Evolutionary conservation across 2,113 vertebrate genomes (phyloP).

Genomic region (Marmota flaviventris): DNA sequence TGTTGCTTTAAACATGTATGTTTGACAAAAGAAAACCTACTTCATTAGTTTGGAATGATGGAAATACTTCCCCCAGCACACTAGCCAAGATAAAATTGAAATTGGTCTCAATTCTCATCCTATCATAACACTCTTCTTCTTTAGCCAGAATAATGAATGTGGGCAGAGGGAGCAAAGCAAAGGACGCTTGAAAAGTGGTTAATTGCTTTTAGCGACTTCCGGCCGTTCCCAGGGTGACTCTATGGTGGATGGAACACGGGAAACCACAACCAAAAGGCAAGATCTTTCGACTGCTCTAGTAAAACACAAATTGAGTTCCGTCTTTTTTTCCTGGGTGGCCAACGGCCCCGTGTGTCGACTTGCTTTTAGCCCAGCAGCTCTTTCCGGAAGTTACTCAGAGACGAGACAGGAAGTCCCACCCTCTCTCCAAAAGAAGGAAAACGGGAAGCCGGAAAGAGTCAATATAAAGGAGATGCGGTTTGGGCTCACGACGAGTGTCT

Average conservation of each 20-base stretch:
- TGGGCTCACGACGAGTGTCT: rapidly evolving
- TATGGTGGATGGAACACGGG: neutral
- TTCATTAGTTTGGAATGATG: no score
- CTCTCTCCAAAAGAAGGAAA: neutral
- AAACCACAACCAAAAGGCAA: no score
- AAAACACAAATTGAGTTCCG: neutral
- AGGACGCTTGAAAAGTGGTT: no score
- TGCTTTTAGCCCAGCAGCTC: neutral
- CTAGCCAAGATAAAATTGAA: no score
- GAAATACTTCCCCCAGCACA: no score
- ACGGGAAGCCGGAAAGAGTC: constrained; percentile 62
- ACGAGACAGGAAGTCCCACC: constrained; percentile 69
- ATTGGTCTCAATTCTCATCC: no score
- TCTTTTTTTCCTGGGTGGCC: neutral
- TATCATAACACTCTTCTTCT: no score
- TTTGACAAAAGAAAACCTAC: no score
- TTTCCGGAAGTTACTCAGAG: constrained; percentile 36
- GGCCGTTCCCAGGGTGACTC: neutral
- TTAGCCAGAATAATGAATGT: no score
- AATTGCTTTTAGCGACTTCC: constrained; percentile 60
- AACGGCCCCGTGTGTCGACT: neutral
- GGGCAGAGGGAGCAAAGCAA: no score
- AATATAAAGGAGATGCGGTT: neutral
- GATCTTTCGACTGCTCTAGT: neutral
- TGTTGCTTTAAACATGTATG: no score